These are phyloP conservation scores for Rhyzopertha dominica DNA, from an alignment of 1,140 invertebrate genomes.

Conservation along the genomic window DNA sequence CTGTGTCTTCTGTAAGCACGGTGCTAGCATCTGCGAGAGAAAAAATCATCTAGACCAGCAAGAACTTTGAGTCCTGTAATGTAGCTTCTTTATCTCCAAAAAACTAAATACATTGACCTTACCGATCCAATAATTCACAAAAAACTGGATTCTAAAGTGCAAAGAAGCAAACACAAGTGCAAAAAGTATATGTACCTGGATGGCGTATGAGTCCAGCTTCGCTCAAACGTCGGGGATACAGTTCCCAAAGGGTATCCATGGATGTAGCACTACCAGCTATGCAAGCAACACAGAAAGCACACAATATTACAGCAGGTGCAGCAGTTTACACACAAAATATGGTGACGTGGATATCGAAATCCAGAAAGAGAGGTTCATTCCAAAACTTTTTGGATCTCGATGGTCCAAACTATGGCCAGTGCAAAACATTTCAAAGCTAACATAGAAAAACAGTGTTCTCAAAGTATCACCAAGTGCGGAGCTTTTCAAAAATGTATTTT, in stretches of 20 bases:
- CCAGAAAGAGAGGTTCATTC: not conserved
- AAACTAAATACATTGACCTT: not conserved
- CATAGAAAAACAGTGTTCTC: not conserved
- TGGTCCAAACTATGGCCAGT: not conserved
- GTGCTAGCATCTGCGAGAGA: conserved; percentile 67
- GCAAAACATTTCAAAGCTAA: not conserved
- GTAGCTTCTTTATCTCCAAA: not conserved
- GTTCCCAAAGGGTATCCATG: conserved; percentile 66
- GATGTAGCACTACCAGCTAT: conserved; percentile 59
- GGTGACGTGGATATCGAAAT: not conserved
- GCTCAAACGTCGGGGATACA: conserved; percentile 60
- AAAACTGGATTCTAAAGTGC: not conserved
- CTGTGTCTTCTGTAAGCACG: conserved; percentile 81
- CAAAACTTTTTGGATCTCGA: not conserved
- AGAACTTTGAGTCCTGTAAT: not conserved
- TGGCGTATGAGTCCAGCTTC: conserved; percentile 63
- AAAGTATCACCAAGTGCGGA: not conserved
- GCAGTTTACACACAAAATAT: conserved; percentile 27
- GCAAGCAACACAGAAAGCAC: conserved; percentile 43
- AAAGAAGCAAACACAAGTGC: not conserved
- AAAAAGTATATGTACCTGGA: conserved; percentile 53
- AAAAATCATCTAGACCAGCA: not conserved
- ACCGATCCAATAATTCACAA: not conserved
- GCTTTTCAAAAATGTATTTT: too few species aligned
- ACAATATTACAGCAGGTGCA: conserved; percentile 42